Evolutionary conservation across 2,113 vertebrate species (phyloP).

Genomic region (Actenoides hombroni): DNA sequence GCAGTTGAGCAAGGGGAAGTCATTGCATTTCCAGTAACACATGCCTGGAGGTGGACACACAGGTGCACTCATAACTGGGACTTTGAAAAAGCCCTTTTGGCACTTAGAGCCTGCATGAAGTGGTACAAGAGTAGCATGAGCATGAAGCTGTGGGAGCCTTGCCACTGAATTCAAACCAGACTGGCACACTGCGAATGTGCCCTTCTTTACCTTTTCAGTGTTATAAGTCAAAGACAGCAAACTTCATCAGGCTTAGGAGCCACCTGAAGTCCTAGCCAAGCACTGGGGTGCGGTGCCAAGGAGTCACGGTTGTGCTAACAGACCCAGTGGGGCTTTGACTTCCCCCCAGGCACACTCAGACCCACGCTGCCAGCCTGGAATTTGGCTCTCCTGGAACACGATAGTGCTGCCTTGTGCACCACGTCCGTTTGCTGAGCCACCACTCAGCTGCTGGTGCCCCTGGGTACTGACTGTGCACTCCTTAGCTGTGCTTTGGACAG

Average conservation of each 20-base stretch:
- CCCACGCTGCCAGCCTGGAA: background rate
- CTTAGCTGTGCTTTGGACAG: rapidly evolving
- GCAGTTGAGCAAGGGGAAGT: background rate
- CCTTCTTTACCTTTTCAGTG: background rate
- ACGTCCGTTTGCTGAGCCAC: background rate
- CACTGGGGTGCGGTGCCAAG: background rate
- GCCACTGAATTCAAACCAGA: background rate
- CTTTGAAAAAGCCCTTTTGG: background rate
- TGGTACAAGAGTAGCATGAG: background rate
- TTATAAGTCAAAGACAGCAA: background rate
- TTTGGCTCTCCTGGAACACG: background rate
- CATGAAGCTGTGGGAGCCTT: background rate
- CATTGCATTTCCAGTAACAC: background rate
- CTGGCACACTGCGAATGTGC: no score
- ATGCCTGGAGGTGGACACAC: background rate
- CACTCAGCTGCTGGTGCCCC: background rate
- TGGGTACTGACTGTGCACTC: rapidly evolving
- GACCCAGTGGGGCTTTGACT: background rate
- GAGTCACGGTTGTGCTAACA: background rate
- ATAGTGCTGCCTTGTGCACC: background rate
- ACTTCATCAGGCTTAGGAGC: background rate
- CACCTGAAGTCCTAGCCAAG: background rate
- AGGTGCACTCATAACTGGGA: no score
- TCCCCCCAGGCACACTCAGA: background rate
- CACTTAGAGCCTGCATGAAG: background rate